A percentile compares a stretch with the other conserved stretches of the same genome.
Evolutionary conservation across 2,888 invertebrate species (phyloP).

Genomic region (Spicauda simplicius): DNA sequence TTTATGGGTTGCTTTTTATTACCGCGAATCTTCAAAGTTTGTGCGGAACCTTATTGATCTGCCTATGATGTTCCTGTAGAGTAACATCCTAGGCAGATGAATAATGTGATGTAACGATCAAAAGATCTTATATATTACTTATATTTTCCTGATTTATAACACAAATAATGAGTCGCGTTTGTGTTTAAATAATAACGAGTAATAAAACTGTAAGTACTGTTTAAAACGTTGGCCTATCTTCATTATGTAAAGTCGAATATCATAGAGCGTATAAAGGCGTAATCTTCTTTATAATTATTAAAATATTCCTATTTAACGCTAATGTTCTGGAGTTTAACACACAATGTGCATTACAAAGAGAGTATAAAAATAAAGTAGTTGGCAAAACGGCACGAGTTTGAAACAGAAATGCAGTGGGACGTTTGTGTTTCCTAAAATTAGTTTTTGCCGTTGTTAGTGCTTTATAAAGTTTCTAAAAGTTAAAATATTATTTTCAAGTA

Average conservation of each 20-base stretch:
- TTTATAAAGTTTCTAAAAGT: neutral
- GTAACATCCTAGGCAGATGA: too few species aligned
- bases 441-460: neutral
- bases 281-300: neutral
- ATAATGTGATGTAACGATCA: too few species aligned
- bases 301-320: neutral
- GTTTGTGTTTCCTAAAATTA: constrained; percentile 7
- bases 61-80: too few species aligned
- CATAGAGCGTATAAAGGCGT: neutral
- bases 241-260: neutral
- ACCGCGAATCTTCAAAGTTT: neutral
- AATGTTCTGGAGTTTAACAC: neutral
- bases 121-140: too few species aligned
- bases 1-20: constrained; percentile 17
- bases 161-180: too few species aligned
- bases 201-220: neutral
- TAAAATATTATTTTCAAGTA: neutral
- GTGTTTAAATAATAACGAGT: too few species aligned
- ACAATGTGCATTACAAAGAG: constrained; percentile 1
- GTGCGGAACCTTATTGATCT: neutral
- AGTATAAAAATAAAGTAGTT: constrained; percentile 3
- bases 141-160: too few species aligned
- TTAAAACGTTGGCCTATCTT: neutral
- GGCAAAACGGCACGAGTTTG: constrained; percentile 2
- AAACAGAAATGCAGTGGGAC: constrained; percentile 7